A percentile compares a stretch with the other conserved stretches of the same genome.
Evolutionary conservation across 37 sponge, comb jelly and placozoan species (phyloP).

Genomic region (Eunapius fragilis): DNA sequence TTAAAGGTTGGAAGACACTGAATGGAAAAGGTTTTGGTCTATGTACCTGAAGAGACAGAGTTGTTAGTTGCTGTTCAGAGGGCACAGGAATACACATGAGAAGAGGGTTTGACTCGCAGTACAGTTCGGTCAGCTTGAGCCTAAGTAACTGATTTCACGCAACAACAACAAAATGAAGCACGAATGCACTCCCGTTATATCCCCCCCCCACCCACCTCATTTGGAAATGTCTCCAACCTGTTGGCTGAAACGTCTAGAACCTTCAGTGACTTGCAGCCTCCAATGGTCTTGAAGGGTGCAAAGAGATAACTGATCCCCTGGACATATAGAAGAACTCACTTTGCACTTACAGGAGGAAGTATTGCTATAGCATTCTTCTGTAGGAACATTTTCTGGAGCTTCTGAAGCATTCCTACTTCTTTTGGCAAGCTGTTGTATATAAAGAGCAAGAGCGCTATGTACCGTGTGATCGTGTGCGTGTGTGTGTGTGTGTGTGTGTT

Average conservation of each 20-base stretch:
- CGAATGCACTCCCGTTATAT: not conserved
- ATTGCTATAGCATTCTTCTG: conserved; percentile 52
- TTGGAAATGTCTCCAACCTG: conserved; percentile 51
- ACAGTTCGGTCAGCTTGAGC: conserved; percentile 45
- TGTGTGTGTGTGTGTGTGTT: too few species aligned
- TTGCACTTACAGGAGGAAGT: conserved; percentile 40
- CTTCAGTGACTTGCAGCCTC: conserved; percentile 29
- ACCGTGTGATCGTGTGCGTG: not conserved
- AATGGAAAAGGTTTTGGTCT: too few species aligned
- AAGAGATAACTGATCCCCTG: not conserved
- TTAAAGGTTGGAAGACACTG: not conserved
- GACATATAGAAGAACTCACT: not conserved
- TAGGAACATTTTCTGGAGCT: conserved; percentile 43
- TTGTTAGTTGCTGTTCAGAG: conserved; percentile 44
- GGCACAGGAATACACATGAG: conserved; percentile 67
- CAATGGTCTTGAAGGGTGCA: conserved; percentile 13
- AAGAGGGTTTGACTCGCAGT: conserved; percentile 69
- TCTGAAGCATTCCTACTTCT: conserved; percentile 22
- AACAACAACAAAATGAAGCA: too few species aligned
- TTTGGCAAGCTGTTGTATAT: conserved; percentile 51
- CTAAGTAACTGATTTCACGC: not conserved
- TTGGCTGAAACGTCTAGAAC: conserved; percentile 70
- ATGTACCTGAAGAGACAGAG: conserved; percentile 16
- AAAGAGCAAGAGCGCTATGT: not conserved
- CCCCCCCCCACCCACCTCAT: conserved; percentile 16